A percentile compares a stretch with the other conserved stretches of the same genome.
phyloP scores from a whole-genome alignment of 2,797 vertebrate genomes.

The Triplophysa yarkandensis region DNA sequence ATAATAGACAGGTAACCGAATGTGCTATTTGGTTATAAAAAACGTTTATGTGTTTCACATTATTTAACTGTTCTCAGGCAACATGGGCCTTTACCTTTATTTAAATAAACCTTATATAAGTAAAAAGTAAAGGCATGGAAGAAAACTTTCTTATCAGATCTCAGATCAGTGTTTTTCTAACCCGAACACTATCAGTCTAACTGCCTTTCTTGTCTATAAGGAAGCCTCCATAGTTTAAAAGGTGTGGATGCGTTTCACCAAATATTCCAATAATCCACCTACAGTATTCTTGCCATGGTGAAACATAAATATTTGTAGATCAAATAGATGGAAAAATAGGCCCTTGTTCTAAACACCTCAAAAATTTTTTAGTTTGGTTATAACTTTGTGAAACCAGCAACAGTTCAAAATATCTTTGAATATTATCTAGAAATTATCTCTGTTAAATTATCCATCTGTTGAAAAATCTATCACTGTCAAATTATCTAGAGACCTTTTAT shows the following conservation, averaged over 20 bases:
- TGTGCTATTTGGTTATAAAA: background rate
- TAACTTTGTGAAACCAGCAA: background rate
- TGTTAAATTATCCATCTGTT: background rate
- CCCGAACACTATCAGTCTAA: slow-evolving; percentile 54
- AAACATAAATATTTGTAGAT: no score
- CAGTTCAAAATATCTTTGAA: background rate
- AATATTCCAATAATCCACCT: no score
- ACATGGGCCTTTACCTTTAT: no score
- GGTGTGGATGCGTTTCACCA: no score
- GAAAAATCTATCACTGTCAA: background rate
- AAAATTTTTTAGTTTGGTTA: background rate
- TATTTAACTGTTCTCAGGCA: background rate
- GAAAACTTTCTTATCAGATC: slow-evolving; percentile 58
- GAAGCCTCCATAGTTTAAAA: no score
- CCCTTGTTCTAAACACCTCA: background rate
- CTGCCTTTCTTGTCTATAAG: slow-evolving; percentile 45
- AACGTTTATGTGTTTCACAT: background rate
- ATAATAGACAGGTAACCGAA: background rate
- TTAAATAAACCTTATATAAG: no score
- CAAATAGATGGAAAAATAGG: background rate
- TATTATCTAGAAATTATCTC: background rate
- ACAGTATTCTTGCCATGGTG: no score
- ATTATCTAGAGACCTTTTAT: background rate
- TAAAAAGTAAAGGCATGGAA: background rate
- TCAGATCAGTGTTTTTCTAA: slow-evolving; percentile 60